Evolutionary conservation across 2,888 invertebrate genomes (phyloP).

Genomic region (Branchipolynoe longqiensis): DNA sequence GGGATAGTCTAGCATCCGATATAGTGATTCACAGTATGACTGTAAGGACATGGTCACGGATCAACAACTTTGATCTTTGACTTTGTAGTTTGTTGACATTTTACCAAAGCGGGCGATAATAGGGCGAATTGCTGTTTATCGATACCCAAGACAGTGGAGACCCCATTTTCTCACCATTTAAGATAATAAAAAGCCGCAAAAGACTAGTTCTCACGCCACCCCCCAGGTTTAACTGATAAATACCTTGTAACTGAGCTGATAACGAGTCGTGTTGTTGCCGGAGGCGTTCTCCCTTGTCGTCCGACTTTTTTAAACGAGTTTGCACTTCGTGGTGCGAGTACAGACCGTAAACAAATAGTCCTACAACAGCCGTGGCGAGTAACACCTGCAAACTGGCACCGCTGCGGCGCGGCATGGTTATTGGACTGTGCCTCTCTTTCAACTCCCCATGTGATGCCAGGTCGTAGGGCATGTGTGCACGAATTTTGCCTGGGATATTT

Average conservation of each 20-base stretch:
- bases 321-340: slow-evolving; percentile 73
- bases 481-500: background rate
- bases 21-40: too few relatives aligned
- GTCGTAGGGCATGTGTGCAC: background rate
- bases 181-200: too few relatives aligned
- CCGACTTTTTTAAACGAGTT: slow-evolving; percentile 73
- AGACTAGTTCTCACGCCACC: too few relatives aligned
- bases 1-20: too few relatives aligned
- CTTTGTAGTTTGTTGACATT: slow-evolving; percentile 44
- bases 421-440: background rate
- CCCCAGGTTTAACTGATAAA: too few relatives aligned
- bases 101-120: slow-evolving; percentile 32
- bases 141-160: too few relatives aligned
- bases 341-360: slow-evolving; percentile 70
- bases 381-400: slow-evolving; percentile 55
- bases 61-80: background rate
- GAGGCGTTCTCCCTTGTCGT: slow-evolving; percentile 72
- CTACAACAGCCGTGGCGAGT: slow-evolving; percentile 49
- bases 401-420: slow-evolving; percentile 57
- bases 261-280: slow-evolving; percentile 74
- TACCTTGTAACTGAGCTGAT: slow-evolving; percentile 75
- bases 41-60: background rate
- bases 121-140: too few relatives aligned
- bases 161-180: too few relatives aligned
- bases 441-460: slow-evolving; percentile 34